Evolutionary conservation across 2,113 vertebrate species (phyloP).

Genomic region (Ursus arctos): DNA sequence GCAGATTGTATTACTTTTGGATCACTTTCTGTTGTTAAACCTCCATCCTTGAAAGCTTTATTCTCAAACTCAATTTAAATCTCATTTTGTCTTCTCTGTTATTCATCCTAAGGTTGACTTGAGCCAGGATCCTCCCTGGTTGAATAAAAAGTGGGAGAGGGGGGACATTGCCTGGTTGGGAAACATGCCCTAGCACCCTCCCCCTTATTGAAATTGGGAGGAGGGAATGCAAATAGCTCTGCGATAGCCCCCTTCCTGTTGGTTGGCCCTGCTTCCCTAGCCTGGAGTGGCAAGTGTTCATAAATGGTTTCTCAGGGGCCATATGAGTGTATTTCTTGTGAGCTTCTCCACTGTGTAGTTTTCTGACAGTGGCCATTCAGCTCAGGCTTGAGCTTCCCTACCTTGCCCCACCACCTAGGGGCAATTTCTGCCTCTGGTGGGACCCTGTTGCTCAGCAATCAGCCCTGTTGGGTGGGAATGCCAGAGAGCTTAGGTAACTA

Average conservation of each 20-base stretch:
- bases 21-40: conserved; percentile 73
- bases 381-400: background rate
- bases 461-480: background rate
- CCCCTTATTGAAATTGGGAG: background rate
- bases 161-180: background rate
- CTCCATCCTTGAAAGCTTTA: conserved; percentile 59
- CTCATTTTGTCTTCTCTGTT: conserved; percentile 59
- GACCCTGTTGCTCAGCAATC: background rate
- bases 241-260: background rate
- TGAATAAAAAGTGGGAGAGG: background rate
- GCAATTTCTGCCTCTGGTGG: background rate
- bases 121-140: background rate
- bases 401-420: background rate
- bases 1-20: conserved; percentile 66
- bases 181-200: background rate
- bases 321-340: background rate
- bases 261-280: background rate
- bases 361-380: background rate
- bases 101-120: conserved; percentile 27
- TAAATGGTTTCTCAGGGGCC: background rate
- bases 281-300: background rate
- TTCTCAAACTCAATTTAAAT: conserved; percentile 76
- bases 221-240: background rate
- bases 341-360: background rate
- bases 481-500: background rate